Percentiles rank a stretch among this genome's conserved stretches.
Evolutionary conservation across 2,888 invertebrate species (phyloP).

Genomic region (Cephus pygmeus): DNA sequence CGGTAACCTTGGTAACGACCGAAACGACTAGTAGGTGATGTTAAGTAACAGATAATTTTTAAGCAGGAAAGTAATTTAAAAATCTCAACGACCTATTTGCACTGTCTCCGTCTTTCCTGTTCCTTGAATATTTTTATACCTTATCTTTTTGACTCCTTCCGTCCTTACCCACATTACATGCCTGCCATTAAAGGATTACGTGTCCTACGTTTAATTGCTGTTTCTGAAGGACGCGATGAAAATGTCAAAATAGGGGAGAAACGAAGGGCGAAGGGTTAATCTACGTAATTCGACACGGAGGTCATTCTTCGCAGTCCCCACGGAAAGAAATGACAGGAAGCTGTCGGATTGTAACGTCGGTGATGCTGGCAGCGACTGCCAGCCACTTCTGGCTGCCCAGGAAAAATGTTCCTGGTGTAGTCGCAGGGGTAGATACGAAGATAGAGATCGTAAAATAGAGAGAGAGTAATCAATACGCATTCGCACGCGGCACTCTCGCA

Average conservation of each 20-base stretch:
- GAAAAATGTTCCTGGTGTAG: background rate
- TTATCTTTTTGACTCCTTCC: background rate
- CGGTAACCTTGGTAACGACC: background rate
- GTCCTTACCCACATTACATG: background rate
- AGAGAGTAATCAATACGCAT: slow-evolving; percentile 61
- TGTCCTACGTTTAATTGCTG: background rate
- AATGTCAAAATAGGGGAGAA: background rate
- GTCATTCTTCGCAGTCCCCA: background rate
- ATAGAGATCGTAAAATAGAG: slow-evolving; percentile 50
- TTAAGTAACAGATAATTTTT: background rate
- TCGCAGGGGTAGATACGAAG: slow-evolving; percentile 32
- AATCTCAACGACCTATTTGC: background rate
- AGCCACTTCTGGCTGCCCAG: background rate
- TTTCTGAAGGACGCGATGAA: background rate
- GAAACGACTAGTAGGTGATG: background rate
- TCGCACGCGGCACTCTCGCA: slow-evolving; percentile 50
- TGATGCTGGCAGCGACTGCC: background rate
- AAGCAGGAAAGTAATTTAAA: background rate
- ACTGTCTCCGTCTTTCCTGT: background rate
- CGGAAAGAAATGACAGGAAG: background rate
- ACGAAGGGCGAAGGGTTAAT: background rate
- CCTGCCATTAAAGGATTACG: background rate
- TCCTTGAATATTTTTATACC: background rate
- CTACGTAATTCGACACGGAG: background rate
- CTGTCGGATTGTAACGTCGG: background rate